Evolutionary conservation across 2,797 vertebrate genomes (phyloP).

Genomic region (Lateolabrax maculatus): DNA sequence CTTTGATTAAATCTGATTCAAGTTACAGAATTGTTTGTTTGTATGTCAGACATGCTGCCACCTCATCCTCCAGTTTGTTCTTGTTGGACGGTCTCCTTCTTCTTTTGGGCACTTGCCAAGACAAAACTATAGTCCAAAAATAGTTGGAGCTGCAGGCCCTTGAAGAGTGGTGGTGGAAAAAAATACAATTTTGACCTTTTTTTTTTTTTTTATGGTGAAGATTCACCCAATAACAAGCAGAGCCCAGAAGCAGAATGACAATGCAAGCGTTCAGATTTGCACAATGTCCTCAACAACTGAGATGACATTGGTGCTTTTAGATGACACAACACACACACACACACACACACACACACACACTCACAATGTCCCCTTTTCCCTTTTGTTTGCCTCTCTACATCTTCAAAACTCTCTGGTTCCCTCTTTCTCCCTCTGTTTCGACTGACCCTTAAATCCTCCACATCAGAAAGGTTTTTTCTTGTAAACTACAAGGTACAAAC

Average conservation of each 20-base stretch:
- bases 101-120: conserved; percentile 71
- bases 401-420: conserved; percentile 17
- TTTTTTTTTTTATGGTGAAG: conserved; percentile 52
- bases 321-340: conserved; percentile 18
- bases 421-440: neutral
- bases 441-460: conserved; percentile 5
- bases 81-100: conserved; percentile 63
- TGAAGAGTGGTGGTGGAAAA: conserved; percentile 43
- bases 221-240: conserved; percentile 58
- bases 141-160: conserved; percentile 63
- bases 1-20: conserved; percentile 43
- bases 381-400: conserved; percentile 17
- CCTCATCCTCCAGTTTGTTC: conserved; percentile 50
- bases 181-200: conserved; percentile 62
- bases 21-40: conserved; percentile 19
- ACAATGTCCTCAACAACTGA: conserved; percentile 41
- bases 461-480: no score
- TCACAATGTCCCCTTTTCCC: neutral
- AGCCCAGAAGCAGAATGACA: conserved; percentile 65
- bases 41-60: conserved; percentile 46
- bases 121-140: conserved; percentile 70
- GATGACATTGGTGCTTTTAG: conserved; percentile 39
- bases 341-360: neutral
- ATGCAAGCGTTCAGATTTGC: conserved; percentile 49
- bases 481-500: no score